Conservation (phyloP, 1,140 invertebrate genomes). For the Hypothenemus hampei region DNA sequence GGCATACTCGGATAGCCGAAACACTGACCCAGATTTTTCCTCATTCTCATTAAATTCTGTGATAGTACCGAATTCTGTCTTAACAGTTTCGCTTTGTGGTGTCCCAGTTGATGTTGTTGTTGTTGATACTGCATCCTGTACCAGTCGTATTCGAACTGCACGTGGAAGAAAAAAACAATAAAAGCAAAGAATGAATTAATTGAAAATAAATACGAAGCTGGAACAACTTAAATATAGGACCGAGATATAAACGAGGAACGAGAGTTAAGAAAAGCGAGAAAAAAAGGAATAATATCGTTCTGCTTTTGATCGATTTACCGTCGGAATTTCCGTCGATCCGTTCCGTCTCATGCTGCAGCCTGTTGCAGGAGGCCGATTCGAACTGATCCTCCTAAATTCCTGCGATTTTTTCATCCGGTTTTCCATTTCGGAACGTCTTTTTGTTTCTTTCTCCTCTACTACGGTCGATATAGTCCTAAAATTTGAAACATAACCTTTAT, state of each 20-base stretch:
- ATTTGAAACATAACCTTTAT: too few relatives aligned
- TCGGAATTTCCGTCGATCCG: constrained; percentile 22
- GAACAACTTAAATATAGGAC: too few relatives aligned
- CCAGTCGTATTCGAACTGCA: constrained; percentile 26
- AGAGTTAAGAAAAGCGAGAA: too few relatives aligned
- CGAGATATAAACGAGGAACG: too few relatives aligned
- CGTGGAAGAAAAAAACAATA: neutral
- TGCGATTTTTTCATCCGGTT: constrained; percentile 41
- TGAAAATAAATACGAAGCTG: too few relatives aligned
- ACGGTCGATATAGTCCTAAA: constrained; percentile 29
- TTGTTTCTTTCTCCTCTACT: constrained; percentile 17
- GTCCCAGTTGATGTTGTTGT: constrained; percentile 9
- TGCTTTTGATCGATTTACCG: constrained; percentile 23
- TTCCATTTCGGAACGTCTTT: constrained; percentile 42
- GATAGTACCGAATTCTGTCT: constrained; percentile 23
- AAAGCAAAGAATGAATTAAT: neutral
- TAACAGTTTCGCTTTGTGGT: too few relatives aligned
- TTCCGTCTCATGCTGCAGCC: constrained; percentile 32
- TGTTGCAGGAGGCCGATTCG: constrained; percentile 28
- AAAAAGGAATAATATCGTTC: too few relatives aligned
- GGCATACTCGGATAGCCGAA: constrained; percentile 28
- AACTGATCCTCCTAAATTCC: constrained; percentile 43
- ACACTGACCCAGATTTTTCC: constrained; percentile 27
- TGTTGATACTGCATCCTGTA: constrained; percentile 21
- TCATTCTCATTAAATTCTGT: constrained; percentile 27